These are phyloP conservation scores for Clavelina lepadiformis DNA, from an alignment of 23 tunicate genomes.

Conservation along the genomic window DNA sequence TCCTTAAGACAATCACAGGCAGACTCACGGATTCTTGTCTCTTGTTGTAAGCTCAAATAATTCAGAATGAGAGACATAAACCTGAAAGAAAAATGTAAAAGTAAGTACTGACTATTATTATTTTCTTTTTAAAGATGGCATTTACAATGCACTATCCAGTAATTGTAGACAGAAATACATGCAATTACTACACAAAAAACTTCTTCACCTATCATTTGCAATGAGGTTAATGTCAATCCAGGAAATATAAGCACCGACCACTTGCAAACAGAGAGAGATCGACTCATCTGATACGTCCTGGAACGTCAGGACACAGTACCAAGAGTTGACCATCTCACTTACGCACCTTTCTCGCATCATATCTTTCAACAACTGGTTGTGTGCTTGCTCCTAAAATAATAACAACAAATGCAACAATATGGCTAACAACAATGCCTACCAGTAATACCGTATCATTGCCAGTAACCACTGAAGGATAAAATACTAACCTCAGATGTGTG, in stretches of 20 bases:
- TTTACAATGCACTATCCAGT: too few relatives aligned
- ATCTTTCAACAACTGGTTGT: constrained; percentile 71
- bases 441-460: background rate
- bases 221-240: constrained; percentile 96
- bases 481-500: constrained; percentile 48
- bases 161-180: too few relatives aligned
- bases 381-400: constrained; percentile 34
- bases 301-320: constrained; percentile 39
- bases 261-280: constrained; percentile 44
- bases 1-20: constrained; percentile 86
- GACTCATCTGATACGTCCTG: constrained; percentile 2
- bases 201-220: constrained; percentile 72
- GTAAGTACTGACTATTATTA: background rate
- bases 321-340: constrained; percentile 64
- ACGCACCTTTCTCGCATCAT: constrained; percentile 85
- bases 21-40: constrained; percentile 53
- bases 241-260: constrained; percentile 74
- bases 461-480: background rate
- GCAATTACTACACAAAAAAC: too few relatives aligned
- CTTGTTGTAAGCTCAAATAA: constrained; percentile 3
- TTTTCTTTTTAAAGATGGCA: background rate
- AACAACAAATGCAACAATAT: too few relatives aligned
- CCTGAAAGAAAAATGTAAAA: constrained; percentile 15
- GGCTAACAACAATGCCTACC: background rate
- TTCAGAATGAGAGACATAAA: constrained; percentile 39